phyloP scores from a whole-genome alignment of 2,797 vertebrate genomes.

The Arrhamphus sclerolepis region DNA sequence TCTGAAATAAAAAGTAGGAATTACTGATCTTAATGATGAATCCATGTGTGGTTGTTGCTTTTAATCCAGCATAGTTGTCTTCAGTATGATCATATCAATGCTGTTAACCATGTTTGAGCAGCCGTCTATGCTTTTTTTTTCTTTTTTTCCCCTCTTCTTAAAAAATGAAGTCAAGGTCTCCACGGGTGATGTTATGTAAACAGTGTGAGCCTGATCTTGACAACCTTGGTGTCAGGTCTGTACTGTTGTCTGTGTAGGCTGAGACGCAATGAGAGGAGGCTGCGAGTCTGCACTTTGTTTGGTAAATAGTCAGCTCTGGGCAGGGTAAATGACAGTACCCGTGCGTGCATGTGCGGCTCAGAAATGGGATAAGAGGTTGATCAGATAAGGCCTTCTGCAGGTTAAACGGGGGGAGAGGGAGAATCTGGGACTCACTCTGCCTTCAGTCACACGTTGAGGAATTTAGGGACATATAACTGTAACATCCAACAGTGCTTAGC shows the following conservation, averaged over 20 bases:
- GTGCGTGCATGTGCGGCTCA: background rate
- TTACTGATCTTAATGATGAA: no score
- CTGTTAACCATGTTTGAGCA: no score
- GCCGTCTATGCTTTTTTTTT: no score
- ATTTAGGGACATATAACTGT: no score
- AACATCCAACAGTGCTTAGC: no score
- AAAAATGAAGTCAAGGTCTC: background rate
- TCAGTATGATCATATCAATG: no score
- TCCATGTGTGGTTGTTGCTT: no score
- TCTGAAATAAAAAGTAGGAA: no score
- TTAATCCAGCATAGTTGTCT: no score
- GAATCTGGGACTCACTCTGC: no score
- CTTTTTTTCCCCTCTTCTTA: background rate
- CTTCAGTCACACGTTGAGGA: no score
- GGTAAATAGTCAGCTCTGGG: conserved; percentile 39
- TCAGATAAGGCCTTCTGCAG: background rate
- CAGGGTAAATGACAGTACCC: conserved; percentile 29
- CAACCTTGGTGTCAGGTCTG: background rate
- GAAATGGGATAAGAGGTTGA: no score
- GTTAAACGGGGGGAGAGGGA: background rate
- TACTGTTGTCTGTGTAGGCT: background rate
- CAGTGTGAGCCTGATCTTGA: background rate
- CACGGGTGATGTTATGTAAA: conserved; percentile 2
- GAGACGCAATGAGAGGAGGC: conserved; percentile 8
- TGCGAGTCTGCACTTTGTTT: conserved; percentile 34